phyloP scores from a whole-genome alignment of 92 coral and sea anemone genomes.

The Montipora capitata region DNA sequence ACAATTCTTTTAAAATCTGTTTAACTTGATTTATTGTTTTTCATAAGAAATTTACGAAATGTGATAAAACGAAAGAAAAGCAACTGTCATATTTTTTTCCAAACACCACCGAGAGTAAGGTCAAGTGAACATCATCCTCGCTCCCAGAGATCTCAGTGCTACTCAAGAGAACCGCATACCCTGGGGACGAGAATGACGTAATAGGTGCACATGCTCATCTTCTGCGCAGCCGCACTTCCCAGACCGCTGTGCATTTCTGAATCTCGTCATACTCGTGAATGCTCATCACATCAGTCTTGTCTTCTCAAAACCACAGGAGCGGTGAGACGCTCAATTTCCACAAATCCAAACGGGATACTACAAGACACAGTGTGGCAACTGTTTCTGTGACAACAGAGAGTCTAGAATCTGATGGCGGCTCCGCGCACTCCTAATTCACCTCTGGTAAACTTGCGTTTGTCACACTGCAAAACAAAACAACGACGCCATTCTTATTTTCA shows the following conservation, averaged over 20 bases:
- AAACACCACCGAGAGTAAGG: no score
- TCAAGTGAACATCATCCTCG: no score
- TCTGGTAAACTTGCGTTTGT: background rate
- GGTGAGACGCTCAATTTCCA: background rate
- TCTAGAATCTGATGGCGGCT: no score
- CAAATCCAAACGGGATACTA: background rate
- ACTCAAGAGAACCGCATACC: no score
- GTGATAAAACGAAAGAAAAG: no score
- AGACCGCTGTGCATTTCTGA: conserved; percentile 23
- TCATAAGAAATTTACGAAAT: no score
- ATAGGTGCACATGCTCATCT: conserved; percentile 2
- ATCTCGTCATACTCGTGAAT: background rate
- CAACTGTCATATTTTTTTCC: no score
- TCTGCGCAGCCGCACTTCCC: conserved; percentile 22
- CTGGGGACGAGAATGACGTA: background rate
- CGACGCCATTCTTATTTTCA: background rate
- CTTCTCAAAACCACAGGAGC: background rate
- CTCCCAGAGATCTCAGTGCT: no score
- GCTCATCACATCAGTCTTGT: background rate
- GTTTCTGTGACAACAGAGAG: background rate
- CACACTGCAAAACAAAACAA: background rate
- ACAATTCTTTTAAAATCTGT: no score
- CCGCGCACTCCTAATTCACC: background rate
- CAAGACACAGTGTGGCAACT: background rate
- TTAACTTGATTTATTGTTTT: no score